These are phyloP conservation scores for Trissolcus brochymenae DNA, from an alignment of 2,888 invertebrate genomes.

Conservation along the genomic window DNA sequence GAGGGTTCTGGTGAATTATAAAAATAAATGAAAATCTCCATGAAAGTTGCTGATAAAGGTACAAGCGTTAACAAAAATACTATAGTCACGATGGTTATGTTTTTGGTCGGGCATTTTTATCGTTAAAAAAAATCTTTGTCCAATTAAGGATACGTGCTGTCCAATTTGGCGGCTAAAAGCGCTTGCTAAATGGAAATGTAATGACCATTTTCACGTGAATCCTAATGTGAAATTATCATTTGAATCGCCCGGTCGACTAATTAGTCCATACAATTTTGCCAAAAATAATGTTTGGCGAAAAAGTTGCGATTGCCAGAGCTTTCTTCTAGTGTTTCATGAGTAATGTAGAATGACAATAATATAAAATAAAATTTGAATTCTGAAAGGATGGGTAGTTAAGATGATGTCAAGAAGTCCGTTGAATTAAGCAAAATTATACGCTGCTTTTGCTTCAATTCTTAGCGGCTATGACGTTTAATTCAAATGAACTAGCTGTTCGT, in stretches of 20 bases:
- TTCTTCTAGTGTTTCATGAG: background rate
- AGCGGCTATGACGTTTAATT: slow-evolving; percentile 47
- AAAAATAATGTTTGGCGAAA: background rate
- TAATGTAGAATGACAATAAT: background rate
- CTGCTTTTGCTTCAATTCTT: slow-evolving; percentile 47
- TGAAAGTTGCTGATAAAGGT: slow-evolving; percentile 21
- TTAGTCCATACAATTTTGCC: slow-evolving; percentile 18
- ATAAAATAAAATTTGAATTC: background rate
- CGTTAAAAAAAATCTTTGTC: slow-evolving; percentile 37
- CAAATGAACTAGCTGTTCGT: slow-evolving; percentile 43
- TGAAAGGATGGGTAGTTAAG: background rate
- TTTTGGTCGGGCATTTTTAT: slow-evolving; percentile 19
- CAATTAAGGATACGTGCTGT: slow-evolving; percentile 18
- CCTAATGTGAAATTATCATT: slow-evolving; percentile 32
- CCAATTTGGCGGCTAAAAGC: slow-evolving; percentile 29
- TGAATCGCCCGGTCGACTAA: slow-evolving; percentile 16
- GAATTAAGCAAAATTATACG: slow-evolving; percentile 54
- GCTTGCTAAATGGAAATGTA: slow-evolving; percentile 38
- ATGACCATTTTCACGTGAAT: slow-evolving; percentile 31
- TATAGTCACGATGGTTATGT: slow-evolving; percentile 31
- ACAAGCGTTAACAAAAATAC: slow-evolving; percentile 23
- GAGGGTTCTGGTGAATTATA: slow-evolving; percentile 29
- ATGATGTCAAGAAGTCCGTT: slow-evolving; percentile 13
- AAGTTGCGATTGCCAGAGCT: slow-evolving; percentile 8
- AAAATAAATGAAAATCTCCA: slow-evolving; percentile 36